phyloP scores from a whole-genome alignment of 2,113 vertebrate species.

The Zeus faber region DNA sequence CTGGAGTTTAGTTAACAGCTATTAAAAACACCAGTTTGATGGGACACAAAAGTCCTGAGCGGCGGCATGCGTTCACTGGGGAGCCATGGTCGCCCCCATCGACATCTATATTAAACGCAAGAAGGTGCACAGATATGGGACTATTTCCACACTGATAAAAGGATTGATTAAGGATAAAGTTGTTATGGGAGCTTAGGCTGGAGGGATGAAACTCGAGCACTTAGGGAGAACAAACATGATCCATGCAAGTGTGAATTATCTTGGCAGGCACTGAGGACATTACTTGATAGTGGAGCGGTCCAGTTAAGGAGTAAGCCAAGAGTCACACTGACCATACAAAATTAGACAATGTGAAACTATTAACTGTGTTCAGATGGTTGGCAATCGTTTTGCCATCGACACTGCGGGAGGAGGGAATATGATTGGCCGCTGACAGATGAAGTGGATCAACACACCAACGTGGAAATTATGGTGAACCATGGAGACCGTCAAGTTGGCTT shows the following conservation, averaged over 20 bases:
- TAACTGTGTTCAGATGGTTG: constrained; percentile 22
- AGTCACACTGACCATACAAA: constrained; percentile 49
- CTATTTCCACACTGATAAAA: too few relatives aligned
- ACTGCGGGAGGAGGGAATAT: constrained; percentile 48
- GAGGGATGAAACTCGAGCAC: constrained; percentile 22
- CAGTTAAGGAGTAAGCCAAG: constrained; percentile 42
- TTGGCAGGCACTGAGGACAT: constrained; percentile 38
- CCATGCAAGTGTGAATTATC: constrained; percentile 29
- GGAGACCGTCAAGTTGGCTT: too few relatives aligned
- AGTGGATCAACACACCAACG: constrained; percentile 30
- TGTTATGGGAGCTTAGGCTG: constrained; percentile 29
- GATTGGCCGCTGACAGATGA: constrained; percentile 59
- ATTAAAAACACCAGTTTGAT: constrained; percentile 68
- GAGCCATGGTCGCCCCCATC: constrained; percentile 46
- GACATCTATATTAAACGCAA: constrained; percentile 46
- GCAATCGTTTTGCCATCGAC: constrained; percentile 43
- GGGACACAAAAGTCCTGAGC: constrained; percentile 57
- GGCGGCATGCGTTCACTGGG: constrained; percentile 40
- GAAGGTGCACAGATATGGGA: constrained; percentile 8
- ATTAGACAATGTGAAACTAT: constrained; percentile 50
- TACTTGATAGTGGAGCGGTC: constrained; percentile 21
- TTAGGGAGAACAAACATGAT: constrained; percentile 18
- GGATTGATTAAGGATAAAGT: constrained; percentile 25
- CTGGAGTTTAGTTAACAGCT: constrained; percentile 69
- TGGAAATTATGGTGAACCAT: neutral